These are phyloP conservation scores for Epistrophe grossulariae DNA, from an alignment of 2,888 invertebrate species.

Conservation along the genomic window DNA sequence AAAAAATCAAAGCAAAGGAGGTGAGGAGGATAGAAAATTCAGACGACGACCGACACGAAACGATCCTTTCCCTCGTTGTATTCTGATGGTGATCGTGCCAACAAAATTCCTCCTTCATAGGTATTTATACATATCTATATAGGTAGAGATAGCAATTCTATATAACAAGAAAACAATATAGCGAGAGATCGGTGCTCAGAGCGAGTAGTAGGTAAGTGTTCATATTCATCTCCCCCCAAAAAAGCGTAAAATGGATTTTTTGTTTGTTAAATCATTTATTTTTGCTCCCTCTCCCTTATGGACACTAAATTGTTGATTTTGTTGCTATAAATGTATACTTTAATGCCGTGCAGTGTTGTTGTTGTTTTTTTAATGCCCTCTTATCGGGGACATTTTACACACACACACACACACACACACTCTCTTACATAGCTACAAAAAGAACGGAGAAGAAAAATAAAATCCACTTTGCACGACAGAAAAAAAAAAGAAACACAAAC, in stretches of 20 bases:
- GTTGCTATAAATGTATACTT: constrained; percentile 47
- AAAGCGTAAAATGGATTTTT: constrained; percentile 68
- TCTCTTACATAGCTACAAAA: constrained; percentile 33
- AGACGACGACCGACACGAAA: constrained; percentile 28
- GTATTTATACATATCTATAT: neutral
- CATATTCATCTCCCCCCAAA: constrained; percentile 44
- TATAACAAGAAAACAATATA: constrained; percentile 33
- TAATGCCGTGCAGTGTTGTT: constrained; percentile 41
- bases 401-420: constrained; percentile 9
- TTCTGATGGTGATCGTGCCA: constrained; percentile 64
- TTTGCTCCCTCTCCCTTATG: constrained; percentile 73
- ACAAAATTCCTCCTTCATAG: constrained; percentile 59
- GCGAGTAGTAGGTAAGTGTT: constrained; percentile 21
- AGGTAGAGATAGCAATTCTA: constrained; percentile 48
- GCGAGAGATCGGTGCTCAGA: constrained; percentile 19
- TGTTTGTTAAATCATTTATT: constrained; percentile 66
- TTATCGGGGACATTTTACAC: constrained; percentile 72
- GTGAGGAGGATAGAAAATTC: constrained; percentile 69
- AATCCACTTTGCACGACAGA: constrained; percentile 66
- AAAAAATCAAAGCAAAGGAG: constrained; percentile 50
- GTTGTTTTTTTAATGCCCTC: constrained; percentile 68
- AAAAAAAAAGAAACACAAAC: constrained; percentile 58
- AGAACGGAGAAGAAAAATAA: constrained; percentile 42
- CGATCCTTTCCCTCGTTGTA: constrained; percentile 67
- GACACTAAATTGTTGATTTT: constrained; percentile 56